Percentiles rank a stretch among this genome's conserved stretches.
Conservation (phyloP, 2,113 vertebrate genomes). For the Casuarius casuarius region DNA sequence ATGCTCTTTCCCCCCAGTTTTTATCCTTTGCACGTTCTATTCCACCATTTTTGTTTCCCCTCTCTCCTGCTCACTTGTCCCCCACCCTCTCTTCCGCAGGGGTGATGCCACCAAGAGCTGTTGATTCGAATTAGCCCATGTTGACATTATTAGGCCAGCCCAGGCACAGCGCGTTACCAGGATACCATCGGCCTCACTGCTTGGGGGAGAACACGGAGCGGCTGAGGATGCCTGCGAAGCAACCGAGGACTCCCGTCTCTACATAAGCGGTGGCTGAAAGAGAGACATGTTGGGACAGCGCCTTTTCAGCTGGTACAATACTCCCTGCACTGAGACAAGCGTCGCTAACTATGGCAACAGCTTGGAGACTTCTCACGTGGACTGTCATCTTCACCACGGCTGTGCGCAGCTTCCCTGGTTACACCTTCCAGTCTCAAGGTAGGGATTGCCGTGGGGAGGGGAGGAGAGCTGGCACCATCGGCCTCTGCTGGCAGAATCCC, state of each 20-base stretch:
- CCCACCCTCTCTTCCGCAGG: not conserved
- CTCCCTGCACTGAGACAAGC: constrained; percentile 78
- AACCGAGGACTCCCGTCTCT: constrained; percentile 62
- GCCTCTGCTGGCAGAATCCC: not conserved
- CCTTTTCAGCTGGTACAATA: constrained; percentile 73
- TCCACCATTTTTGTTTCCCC: not conserved
- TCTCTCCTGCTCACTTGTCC: rapidly evolving
- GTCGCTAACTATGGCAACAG: constrained; percentile 89
- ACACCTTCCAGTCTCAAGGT: constrained; percentile 89
- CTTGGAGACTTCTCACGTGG: constrained; percentile 90
- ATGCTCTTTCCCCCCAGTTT: not conserved
- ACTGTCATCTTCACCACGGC: constrained; percentile 82
- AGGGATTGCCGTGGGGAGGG: not conserved
- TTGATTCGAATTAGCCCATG: not conserved
- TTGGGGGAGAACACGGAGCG: not conserved
- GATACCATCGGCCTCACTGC: not conserved
- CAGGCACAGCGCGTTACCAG: not conserved
- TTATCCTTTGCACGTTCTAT: not conserved
- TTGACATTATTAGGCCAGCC: not conserved
- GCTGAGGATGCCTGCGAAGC: constrained; percentile 58
- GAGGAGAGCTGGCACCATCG: not conserved
- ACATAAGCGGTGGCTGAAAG: constrained; percentile 74
- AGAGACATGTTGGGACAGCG: constrained; percentile 95
- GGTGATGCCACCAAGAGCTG: not conserved
- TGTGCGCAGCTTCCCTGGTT: constrained; percentile 72